Percentiles rank a stretch among this genome's conserved stretches.
These are phyloP conservation scores for Eucera pruinosa DNA, from an alignment of 2,888 invertebrate genomes.

Conservation along the genomic window DNA sequence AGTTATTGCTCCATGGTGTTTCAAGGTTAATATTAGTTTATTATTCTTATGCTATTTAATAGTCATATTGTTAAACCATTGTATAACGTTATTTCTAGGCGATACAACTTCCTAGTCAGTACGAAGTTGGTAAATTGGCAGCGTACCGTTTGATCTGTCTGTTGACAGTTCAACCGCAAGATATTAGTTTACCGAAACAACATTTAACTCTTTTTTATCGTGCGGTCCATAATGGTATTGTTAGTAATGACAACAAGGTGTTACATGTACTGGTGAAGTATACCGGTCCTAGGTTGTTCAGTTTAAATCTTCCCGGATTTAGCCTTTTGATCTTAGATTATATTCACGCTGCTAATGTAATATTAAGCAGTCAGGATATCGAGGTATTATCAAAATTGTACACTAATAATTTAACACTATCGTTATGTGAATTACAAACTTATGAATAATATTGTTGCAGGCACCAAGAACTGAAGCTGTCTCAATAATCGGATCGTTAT, in stretches of 20 bases:
- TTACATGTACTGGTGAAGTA: slow-evolving; percentile 81
- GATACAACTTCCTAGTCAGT: slow-evolving; percentile 86
- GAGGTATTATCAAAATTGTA: slow-evolving; percentile 77
- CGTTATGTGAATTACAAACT: not conserved
- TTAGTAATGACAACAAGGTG: slow-evolving; percentile 84
- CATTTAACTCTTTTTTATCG: slow-evolving; percentile 93
- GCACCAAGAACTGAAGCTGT: slow-evolving; percentile 96
- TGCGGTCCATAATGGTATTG: slow-evolving; percentile 90
- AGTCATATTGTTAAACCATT: not conserved
- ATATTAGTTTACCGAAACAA: slow-evolving; percentile 86
- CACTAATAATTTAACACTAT: not conserved
- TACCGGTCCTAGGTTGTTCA: slow-evolving; percentile 94
- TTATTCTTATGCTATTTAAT: not conserved
- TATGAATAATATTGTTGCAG: slow-evolving; percentile 80
- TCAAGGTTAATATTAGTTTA: slow-evolving; percentile 88
- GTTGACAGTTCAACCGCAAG: slow-evolving; percentile 91
- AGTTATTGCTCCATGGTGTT: slow-evolving; percentile 97
- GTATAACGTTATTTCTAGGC: slow-evolving; percentile 82
- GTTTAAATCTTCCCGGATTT: slow-evolving; percentile 94
- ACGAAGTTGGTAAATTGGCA: slow-evolving; percentile 91
- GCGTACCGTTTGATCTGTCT: slow-evolving; percentile 94
- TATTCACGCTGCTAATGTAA: slow-evolving; percentile 94
- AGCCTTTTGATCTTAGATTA: slow-evolving; percentile 94
- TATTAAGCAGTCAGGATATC: slow-evolving; percentile 92
- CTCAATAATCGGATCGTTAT: slow-evolving; percentile 93